phyloP scores from a whole-genome alignment of 2,797 vertebrate species.

The Sitta carolinensis region DNA sequence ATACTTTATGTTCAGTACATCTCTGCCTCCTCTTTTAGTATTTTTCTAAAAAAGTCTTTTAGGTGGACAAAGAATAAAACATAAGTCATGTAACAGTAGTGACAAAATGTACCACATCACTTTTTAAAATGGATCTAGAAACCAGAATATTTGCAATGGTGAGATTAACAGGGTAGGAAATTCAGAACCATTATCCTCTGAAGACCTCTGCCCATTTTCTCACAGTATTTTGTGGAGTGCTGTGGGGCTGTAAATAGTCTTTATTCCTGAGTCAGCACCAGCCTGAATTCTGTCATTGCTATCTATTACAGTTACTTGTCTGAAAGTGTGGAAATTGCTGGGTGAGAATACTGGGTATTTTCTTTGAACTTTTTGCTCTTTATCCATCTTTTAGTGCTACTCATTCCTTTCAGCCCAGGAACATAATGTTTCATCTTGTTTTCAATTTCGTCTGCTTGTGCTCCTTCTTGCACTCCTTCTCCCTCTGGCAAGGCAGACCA shows the following conservation, averaged over 20 bases:
- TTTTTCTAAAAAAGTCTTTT: not conserved
- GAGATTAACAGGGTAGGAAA: not conserved
- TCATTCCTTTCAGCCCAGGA: not conserved
- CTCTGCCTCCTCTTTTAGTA: not conserved
- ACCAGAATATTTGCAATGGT: not conserved
- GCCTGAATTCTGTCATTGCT: not conserved
- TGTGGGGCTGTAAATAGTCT: not conserved
- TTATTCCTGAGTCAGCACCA: not conserved
- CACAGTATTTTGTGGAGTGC: not conserved
- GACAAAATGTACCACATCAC: not conserved
- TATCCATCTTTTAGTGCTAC: not conserved
- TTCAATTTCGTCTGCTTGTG: not conserved
- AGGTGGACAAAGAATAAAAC: not conserved
- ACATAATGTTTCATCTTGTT: not conserved
- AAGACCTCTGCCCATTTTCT: not conserved
- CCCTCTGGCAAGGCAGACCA: not conserved
- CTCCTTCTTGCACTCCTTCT: not conserved
- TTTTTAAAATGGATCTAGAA: not conserved
- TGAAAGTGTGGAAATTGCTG: not conserved
- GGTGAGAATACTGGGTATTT: not conserved
- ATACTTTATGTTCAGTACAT: rapidly evolving
- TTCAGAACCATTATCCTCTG: not conserved
- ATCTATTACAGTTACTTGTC: not conserved
- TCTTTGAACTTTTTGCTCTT: not conserved
- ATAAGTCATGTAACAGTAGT: not conserved